Evolutionary conservation across 2,888 invertebrate species (phyloP).

Genomic region (Camptogramma bilineatum): DNA sequence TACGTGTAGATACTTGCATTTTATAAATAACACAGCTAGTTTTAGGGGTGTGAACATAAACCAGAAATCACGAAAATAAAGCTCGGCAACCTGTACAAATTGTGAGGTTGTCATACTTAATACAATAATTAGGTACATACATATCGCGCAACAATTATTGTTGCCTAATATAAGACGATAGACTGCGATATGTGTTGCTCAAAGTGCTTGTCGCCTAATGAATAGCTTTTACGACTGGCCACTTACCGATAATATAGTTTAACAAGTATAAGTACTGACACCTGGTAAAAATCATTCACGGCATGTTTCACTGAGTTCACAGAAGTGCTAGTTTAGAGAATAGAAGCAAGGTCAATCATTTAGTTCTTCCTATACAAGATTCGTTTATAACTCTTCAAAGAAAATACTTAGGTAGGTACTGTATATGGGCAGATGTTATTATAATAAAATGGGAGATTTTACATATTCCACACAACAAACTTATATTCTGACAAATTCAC

Average conservation of each 20-base stretch:
- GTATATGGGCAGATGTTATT: constrained; percentile 11
- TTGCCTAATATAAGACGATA: background rate
- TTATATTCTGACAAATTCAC: too few species aligned
- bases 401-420: constrained; percentile 4
- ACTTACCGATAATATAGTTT: background rate
- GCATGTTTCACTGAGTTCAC: constrained; percentile 17
- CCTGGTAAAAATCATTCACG: constrained; percentile 27
- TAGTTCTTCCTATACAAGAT: constrained; percentile 12
- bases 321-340: constrained; percentile 17
- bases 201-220: background rate
- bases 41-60: too few species aligned
- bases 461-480: too few species aligned
- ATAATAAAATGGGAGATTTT: too few species aligned
- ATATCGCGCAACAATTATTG: background rate
- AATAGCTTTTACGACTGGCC: background rate
- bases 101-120: too few species aligned
- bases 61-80: too few species aligned
- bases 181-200: background rate
- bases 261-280: constrained; percentile 3
- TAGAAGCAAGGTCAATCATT: constrained; percentile 23
- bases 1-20: too few species aligned
- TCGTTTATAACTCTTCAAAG: constrained; percentile 11
- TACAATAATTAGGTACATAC: background rate
- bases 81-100: too few species aligned
- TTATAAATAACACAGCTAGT: too few species aligned